phyloP scores from a whole-genome alignment of 2,888 invertebrate genomes.

The Agrilus biguttatus region DNA sequence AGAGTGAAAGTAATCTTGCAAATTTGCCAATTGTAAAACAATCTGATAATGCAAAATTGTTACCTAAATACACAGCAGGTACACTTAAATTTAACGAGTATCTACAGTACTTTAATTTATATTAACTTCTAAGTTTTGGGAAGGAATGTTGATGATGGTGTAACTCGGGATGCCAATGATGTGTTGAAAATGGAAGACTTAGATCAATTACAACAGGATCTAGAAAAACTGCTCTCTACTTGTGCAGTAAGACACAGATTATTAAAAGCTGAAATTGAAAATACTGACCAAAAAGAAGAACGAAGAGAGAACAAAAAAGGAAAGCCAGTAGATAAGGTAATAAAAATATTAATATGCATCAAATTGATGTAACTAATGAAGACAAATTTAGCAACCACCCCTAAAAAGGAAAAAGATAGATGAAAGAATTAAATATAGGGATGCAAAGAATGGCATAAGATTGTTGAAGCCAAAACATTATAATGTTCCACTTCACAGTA shows the following conservation, averaged over 20 bases:
- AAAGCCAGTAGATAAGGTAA: slow-evolving; percentile 23
- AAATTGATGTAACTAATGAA: background rate
- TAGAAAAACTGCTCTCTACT: slow-evolving; percentile 72
- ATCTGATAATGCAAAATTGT: slow-evolving; percentile 48
- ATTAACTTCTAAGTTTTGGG: slow-evolving; percentile 34
- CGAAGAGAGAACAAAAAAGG: slow-evolving; percentile 35
- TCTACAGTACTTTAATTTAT: background rate
- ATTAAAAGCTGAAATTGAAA: slow-evolving; percentile 62
- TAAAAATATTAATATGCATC: background rate
- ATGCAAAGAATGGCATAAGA: slow-evolving; percentile 20
- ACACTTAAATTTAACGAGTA: slow-evolving; percentile 8
- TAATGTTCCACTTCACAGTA: slow-evolving; percentile 18
- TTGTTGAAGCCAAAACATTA: slow-evolving; percentile 20
- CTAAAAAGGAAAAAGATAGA: slow-evolving; percentile 26
- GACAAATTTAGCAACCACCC: slow-evolving; percentile 15
- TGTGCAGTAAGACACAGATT: slow-evolving; percentile 67
- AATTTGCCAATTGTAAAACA: slow-evolving; percentile 51
- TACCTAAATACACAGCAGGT: slow-evolving; percentile 51
- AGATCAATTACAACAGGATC: slow-evolving; percentile 71
- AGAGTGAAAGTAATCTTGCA: slow-evolving; percentile 34
- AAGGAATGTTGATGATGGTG: slow-evolving; percentile 40
- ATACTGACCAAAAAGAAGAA: slow-evolving; percentile 46
- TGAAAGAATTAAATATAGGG: slow-evolving; percentile 24
- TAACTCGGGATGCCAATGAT: slow-evolving; percentile 28
- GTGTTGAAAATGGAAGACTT: slow-evolving; percentile 78